Conservation (phyloP, 1,140 invertebrate species). For the Neodiprion pinetum region DNA sequence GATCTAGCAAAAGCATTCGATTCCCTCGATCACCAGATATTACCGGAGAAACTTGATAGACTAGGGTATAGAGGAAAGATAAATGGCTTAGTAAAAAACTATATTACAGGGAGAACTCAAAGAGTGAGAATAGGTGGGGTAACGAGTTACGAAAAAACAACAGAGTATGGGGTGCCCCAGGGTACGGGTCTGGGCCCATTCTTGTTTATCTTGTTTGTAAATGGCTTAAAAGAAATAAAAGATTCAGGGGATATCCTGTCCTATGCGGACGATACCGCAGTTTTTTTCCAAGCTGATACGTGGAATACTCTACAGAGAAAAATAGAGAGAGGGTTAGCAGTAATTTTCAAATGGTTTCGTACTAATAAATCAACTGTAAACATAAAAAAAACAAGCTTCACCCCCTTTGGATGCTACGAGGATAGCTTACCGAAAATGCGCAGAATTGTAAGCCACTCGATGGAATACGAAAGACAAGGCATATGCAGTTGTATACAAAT, state of each 20-base stretch:
- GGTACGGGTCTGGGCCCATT: constrained; percentile 29
- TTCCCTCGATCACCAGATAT: constrained; percentile 35
- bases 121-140: constrained; percentile 21
- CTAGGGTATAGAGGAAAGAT: constrained; percentile 36
- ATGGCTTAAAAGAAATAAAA: constrained; percentile 17
- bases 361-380: constrained; percentile 21
- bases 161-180: constrained; percentile 25
- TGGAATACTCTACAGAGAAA: background rate
- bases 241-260: background rate
- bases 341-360: constrained; percentile 18
- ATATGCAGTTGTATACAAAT: background rate
- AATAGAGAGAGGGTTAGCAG: background rate
- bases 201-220: constrained; percentile 29
- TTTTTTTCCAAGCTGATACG: constrained; percentile 2
- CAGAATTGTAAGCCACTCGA: background rate
- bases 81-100: constrained; percentile 36
- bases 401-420: constrained; percentile 14
- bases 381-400: constrained; percentile 11
- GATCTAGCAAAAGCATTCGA: constrained; percentile 41
- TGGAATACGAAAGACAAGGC: background rate
- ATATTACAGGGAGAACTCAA: constrained; percentile 39
- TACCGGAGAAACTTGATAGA: constrained; percentile 37
- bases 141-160: constrained; percentile 9
- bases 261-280: constrained; percentile 24
- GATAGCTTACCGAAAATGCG: constrained; percentile 9